Evolutionary conservation across 2,113 vertebrate species (phyloP).

Genomic region (Corythornis madagascariensis): DNA sequence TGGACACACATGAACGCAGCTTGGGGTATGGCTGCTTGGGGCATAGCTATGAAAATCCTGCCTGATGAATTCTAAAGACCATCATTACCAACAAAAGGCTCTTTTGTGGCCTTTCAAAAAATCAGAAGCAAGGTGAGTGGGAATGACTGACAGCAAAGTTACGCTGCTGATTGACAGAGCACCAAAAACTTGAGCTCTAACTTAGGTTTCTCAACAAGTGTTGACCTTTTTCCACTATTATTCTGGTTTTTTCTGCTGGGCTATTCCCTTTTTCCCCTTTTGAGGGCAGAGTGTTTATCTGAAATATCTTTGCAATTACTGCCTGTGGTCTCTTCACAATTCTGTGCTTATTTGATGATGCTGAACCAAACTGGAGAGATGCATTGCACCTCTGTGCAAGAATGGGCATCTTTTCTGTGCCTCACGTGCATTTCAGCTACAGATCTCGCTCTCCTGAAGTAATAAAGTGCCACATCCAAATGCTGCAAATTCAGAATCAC

Average conservation of each 20-base stretch:
- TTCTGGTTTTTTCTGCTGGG: constrained; percentile 18
- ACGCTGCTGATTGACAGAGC: constrained; percentile 38
- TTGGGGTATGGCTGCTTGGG: constrained; percentile 19
- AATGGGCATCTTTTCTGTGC: constrained; percentile 18
- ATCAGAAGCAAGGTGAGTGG: constrained; percentile 33
- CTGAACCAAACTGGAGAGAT: not conserved
- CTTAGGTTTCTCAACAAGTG: constrained; percentile 45
- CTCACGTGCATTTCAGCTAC: constrained; percentile 32
- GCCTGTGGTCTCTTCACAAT: constrained; percentile 27
- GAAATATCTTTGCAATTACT: constrained; percentile 55
- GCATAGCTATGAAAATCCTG: constrained; percentile 45
- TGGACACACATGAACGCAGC: constrained; percentile 11
- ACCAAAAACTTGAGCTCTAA: constrained; percentile 42
- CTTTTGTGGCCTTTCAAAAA: constrained; percentile 58
- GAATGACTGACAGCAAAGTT: constrained; percentile 46
- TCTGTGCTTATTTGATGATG: constrained; percentile 49
- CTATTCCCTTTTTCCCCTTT: constrained; percentile 17
- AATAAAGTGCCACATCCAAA: constrained; percentile 40
- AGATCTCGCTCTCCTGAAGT: constrained; percentile 22
- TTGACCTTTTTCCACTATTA: constrained; percentile 49
- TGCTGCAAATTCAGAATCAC: not conserved
- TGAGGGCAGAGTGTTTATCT: constrained; percentile 28
- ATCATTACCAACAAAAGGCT: constrained; percentile 46
- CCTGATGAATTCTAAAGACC: constrained; percentile 16
- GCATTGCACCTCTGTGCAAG: constrained; percentile 48